Evolutionary conservation across 2,797 vertebrate species (phyloP).

Genomic region (Heterohyrax brucei): DNA sequence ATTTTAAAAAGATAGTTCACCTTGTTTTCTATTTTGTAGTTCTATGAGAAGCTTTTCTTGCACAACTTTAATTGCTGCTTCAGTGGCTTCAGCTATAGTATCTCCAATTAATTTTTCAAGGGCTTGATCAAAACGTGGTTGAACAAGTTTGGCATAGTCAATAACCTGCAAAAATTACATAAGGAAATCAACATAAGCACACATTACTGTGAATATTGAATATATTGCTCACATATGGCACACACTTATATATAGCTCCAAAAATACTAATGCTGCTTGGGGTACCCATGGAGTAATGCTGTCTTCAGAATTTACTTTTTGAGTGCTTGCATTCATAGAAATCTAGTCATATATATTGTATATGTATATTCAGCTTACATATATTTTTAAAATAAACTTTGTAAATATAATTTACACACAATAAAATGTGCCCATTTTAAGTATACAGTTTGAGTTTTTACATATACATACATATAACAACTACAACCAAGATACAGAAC

Average conservation of each 20-base stretch:
- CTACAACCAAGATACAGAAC: constrained; percentile 29
- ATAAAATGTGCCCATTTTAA: constrained; percentile 54
- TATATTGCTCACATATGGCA: not conserved
- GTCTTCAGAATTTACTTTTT: constrained; percentile 59
- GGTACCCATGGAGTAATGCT: not conserved
- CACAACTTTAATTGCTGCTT: constrained; percentile 90
- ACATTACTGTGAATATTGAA: not conserved
- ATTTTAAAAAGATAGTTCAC: constrained; percentile 80
- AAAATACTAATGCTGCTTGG: constrained; percentile 46
- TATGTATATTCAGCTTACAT: not conserved
- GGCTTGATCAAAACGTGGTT: constrained; percentile 85
- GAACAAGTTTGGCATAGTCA: constrained; percentile 91
- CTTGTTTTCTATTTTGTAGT: constrained; percentile 82
- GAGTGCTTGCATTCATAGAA: constrained; percentile 25
- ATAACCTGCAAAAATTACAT: constrained; percentile 90
- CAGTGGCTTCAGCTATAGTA: constrained; percentile 88
- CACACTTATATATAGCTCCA: not conserved
- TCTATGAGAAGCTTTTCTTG: constrained; percentile 88
- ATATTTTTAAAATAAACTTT: constrained; percentile 38
- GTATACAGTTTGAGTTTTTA: constrained; percentile 7
- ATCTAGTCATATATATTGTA: constrained; percentile 26
- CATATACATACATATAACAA: not conserved
- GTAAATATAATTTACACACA: not conserved
- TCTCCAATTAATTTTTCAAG: constrained; percentile 89
- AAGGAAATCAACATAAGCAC: constrained; percentile 59